Evolutionary conservation across 2,797 vertebrate species (phyloP).

Genomic region (Sarcophilus harrisii): DNA sequence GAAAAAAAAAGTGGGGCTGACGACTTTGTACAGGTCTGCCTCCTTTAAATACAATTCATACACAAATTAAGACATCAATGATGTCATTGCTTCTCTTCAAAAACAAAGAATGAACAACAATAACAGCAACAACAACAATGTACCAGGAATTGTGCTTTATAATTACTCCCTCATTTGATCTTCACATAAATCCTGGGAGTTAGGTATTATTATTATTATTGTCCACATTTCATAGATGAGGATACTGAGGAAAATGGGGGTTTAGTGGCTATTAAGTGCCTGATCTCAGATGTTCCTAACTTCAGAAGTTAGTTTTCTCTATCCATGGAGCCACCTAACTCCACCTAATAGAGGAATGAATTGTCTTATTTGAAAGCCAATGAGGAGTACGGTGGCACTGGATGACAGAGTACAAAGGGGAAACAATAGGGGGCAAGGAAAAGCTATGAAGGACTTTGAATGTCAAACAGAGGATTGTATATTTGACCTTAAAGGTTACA

Average conservation of each 20-base stretch:
- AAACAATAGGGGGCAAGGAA: neutral
- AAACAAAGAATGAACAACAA: neutral
- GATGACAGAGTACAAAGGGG: neutral
- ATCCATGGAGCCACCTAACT: neutral
- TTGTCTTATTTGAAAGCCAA: neutral
- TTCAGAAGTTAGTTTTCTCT: neutral
- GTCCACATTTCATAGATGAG: neutral
- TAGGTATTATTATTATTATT: neutral
- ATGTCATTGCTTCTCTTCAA: neutral
- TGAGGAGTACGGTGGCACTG: neutral
- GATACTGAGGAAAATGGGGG: neutral
- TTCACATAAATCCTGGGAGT: neutral
- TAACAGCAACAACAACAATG: neutral
- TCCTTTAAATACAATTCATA: neutral
- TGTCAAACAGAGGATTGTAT: neutral
- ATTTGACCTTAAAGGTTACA: neutral
- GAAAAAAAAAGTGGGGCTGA: neutral
- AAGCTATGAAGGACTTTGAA: neutral
- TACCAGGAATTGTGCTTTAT: neutral
- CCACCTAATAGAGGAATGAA: neutral
- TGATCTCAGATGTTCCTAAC: neutral
- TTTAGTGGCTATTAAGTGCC: neutral
- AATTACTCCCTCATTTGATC: neutral
- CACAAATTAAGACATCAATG: neutral
- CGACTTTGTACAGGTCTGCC: neutral